Conservation (phyloP, 2,888 invertebrate genomes). For the Troglohyphantes excavatus region DNA sequence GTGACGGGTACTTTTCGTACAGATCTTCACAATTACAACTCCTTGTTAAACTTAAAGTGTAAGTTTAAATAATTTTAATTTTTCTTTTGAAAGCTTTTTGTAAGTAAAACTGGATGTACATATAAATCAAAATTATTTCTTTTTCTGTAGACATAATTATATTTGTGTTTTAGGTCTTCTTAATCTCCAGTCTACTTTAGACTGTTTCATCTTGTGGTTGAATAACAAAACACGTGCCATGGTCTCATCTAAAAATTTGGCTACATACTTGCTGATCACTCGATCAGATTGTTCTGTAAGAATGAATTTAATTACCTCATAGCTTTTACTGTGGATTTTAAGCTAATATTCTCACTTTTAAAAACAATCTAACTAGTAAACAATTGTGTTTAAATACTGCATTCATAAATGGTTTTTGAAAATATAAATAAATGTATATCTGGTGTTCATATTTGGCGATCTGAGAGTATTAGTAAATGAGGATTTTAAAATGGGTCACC, state of each 20-base stretch:
- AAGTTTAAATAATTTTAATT: neutral
- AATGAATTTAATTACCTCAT: no score
- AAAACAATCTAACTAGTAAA: no score
- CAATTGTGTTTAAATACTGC: no score
- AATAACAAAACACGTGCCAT: slow-evolving; percentile 48
- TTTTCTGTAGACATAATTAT: neutral
- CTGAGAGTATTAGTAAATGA: no score
- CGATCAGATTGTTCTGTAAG: slow-evolving; percentile 67
- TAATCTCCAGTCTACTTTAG: slow-evolving; percentile 43
- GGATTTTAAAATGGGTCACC: no score
- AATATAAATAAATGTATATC: no score
- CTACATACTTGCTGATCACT: slow-evolving; percentile 48
- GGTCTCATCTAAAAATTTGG: slow-evolving; percentile 39
- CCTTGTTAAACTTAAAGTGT: slow-evolving; percentile 41
- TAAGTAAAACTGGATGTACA: no score
- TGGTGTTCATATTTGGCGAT: no score
- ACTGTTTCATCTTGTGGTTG: slow-evolving; percentile 44
- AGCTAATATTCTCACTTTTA: no score
- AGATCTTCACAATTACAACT: neutral
- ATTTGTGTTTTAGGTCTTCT: slow-evolving; percentile 39
- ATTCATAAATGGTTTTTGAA: no score
- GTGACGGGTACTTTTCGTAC: neutral
- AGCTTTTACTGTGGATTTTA: no score
- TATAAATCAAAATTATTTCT: neutral
- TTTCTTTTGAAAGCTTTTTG: neutral